phyloP scores from a whole-genome alignment of 1,140 invertebrate species.

The Heliothis virescens region DNA sequence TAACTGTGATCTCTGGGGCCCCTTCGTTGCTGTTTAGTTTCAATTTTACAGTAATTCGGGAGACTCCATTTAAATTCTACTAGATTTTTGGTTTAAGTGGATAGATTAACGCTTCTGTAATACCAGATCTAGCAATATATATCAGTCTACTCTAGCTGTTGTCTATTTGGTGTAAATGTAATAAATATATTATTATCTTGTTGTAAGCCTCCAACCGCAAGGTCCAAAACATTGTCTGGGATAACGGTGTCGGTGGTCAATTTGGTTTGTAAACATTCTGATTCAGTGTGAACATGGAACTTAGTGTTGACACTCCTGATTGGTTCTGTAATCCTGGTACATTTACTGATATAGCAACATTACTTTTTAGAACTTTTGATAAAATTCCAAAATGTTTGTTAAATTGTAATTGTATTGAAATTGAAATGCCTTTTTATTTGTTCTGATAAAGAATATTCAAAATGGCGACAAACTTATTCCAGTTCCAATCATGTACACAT shows the following conservation, averaged over 20 bases:
- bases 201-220: slow-evolving; percentile 79
- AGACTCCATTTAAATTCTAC: neutral
- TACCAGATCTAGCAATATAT: slow-evolving; percentile 7
- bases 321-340: slow-evolving; percentile 67
- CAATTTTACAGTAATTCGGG: neutral
- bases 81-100: slow-evolving; percentile 10
- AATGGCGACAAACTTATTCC: slow-evolving; percentile 33
- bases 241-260: slow-evolving; percentile 84
- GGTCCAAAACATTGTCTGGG: slow-evolving; percentile 81
- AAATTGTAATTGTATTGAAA: neutral
- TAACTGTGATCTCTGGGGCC: slow-evolving; percentile 58
- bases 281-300: slow-evolving; percentile 61
- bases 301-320: slow-evolving; percentile 66
- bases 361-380: neutral
- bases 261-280: slow-evolving; percentile 81
- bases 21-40: slow-evolving; percentile 60
- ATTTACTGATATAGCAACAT: slow-evolving; percentile 32
- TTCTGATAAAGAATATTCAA: slow-evolving; percentile 1
- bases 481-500: slow-evolving; percentile 45
- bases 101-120: slow-evolving; percentile 14
- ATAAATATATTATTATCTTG: slow-evolving; percentile 75
- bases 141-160: neutral
- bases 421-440: slow-evolving; percentile 11
- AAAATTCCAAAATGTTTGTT: neutral
- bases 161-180: slow-evolving; percentile 42